Percentiles rank a stretch among this genome's conserved stretches.
These are phyloP conservation scores for Macrochelys suwanniensis DNA, from an alignment of 2,797 vertebrate genomes.

Conservation along the genomic window DNA sequence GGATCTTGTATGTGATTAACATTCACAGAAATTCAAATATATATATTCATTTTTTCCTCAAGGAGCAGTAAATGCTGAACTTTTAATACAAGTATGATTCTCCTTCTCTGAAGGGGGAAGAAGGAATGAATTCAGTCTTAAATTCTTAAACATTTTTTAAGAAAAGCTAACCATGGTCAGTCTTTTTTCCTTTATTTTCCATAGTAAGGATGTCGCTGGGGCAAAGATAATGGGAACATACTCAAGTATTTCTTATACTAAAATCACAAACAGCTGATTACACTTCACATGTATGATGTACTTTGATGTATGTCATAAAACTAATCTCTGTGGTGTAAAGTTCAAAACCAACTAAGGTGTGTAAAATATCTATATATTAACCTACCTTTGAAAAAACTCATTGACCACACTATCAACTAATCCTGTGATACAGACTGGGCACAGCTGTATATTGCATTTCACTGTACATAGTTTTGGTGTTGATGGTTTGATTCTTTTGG, in stretches of 20 bases:
- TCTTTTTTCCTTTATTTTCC: not conserved
- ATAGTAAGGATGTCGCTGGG: not conserved
- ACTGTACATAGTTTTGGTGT: not conserved
- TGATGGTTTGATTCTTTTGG: not conserved
- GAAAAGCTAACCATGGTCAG: not conserved
- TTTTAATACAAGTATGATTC: not conserved
- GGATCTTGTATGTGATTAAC: not conserved
- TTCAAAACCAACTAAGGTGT: slow-evolving; percentile 60
- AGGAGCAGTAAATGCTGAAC: not conserved
- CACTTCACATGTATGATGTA: not conserved
- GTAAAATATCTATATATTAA: slow-evolving; percentile 20
- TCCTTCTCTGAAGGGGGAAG: not conserved
- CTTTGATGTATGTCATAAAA: not conserved
- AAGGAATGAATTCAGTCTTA: not conserved
- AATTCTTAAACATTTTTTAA: not conserved
- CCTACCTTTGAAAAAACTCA: slow-evolving; percentile 10
- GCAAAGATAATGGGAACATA: not conserved
- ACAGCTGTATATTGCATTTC: slow-evolving; percentile 4
- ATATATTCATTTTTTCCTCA: not conserved
- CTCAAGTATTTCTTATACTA: not conserved
- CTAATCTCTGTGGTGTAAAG: slow-evolving; percentile 49
- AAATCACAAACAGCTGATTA: not conserved
- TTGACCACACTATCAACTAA: not conserved
- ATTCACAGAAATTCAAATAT: not conserved
- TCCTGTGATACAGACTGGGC: not conserved